phyloP scores from a whole-genome alignment of 2,797 vertebrate genomes.

The Phylloscopus collybita region DNA sequence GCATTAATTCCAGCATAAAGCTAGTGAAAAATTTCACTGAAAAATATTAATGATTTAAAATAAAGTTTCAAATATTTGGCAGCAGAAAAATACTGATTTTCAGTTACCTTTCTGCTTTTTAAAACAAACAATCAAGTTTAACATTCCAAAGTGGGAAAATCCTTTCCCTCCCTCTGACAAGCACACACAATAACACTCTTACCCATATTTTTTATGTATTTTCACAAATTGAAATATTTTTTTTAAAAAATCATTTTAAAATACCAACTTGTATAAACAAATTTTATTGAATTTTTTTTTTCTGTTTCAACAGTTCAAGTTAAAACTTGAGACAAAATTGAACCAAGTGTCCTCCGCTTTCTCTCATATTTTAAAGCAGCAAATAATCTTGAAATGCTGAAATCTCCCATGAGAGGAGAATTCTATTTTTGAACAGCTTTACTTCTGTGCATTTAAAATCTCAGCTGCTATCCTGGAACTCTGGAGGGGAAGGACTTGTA shows the following conservation, averaged over 20 bases:
- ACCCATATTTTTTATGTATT: neutral
- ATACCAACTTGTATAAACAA: neutral
- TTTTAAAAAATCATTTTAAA: neutral
- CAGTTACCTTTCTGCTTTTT: neutral
- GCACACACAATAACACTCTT: neutral
- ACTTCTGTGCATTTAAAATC: conserved; percentile 34
- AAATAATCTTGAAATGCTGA: neutral
- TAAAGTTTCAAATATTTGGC: neutral
- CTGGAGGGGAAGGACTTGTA: neutral
- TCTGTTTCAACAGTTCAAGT: neutral
- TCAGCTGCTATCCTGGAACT: neutral
- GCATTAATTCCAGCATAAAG: neutral
- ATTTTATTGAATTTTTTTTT: neutral
- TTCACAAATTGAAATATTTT: neutral
- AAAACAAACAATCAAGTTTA: neutral
- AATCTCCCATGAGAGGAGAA: neutral
- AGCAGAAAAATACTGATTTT: neutral
- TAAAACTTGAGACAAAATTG: neutral
- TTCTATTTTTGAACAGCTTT: conserved; percentile 42
- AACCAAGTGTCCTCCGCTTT: neutral
- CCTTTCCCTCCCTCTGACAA: neutral
- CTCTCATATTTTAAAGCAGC: neutral
- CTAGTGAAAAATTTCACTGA: neutral
- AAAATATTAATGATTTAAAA: neutral
- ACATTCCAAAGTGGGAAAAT: neutral